A percentile compares a stretch with the other conserved stretches of the same genome.
phyloP scores from a whole-genome alignment of 2,888 invertebrate species.

The Drosophila birchii region DNA sequence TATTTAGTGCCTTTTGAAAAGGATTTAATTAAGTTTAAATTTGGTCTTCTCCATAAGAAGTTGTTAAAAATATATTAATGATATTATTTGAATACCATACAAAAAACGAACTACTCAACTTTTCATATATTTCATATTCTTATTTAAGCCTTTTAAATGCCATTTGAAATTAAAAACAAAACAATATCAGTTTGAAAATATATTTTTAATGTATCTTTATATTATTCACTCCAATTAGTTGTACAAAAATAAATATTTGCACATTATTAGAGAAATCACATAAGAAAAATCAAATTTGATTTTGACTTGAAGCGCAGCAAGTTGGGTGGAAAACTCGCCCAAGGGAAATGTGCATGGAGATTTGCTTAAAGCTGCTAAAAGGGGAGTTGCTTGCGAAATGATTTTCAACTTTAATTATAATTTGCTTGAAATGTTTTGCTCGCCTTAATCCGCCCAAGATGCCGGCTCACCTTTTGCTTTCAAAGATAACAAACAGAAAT shows the following conservation, averaged over 20 bases:
- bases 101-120: too few species aligned
- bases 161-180: too few species aligned
- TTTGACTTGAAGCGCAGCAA: slow-evolving; percentile 14
- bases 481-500: slow-evolving; percentile 31
- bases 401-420: slow-evolving; percentile 32
- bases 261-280: background rate
- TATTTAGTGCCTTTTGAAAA: too few species aligned
- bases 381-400: background rate
- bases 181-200: too few species aligned
- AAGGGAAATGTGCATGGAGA: slow-evolving; percentile 1
- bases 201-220: too few species aligned
- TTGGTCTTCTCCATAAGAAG: too few species aligned
- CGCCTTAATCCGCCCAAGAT: slow-evolving; percentile 21
- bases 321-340: slow-evolving; percentile 16
- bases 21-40: background rate
- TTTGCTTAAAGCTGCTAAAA: slow-evolving; percentile 17
- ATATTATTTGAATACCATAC: too few species aligned
- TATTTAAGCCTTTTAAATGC: too few species aligned
- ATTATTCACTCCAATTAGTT: background rate
- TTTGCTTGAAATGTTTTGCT: slow-evolving; percentile 32
- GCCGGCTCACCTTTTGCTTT: background rate
- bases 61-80: too few species aligned
- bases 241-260: background rate
- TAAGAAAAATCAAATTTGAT: slow-evolving; percentile 7
- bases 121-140: too few species aligned